Base-by-base conservation (phyloP, 2,888 invertebrate species). In the Poecilobothrus nobilitatus region DNA sequence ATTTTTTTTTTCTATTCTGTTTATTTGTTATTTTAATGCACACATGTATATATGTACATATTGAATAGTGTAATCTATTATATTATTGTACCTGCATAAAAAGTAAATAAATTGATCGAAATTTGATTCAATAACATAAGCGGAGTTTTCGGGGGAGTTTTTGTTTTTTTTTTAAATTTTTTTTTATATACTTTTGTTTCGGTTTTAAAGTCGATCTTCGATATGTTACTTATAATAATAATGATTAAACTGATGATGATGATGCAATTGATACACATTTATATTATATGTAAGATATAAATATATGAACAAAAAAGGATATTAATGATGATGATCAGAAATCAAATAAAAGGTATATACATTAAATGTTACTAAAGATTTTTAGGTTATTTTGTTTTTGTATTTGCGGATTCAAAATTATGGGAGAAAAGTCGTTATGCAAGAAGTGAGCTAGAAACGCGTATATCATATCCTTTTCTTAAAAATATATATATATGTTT, bases 31-130 rank as follows among this genome's bases (percentile, higher is more conserved):
- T 37, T 27, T 37, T 37, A 37, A 53, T 41, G 41, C 4, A 41
- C 9, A 12, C 9, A 12, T 41, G 41, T 41, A 8, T 41, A 15
- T 27, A 27, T 8, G 53, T n/a, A 15, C 15, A 53, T 53, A 6
- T 6, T 53, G 15, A 4, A 53, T 53, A 18, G 53, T 53, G 15
- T 15, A 15, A 53, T 18, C n/a, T 15, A 44, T 44, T 15, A 44
- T 15, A 53, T 41, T 41, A 41, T 53, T 53, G 53, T 53, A 53
- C 53, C 53, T 53, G 53, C 53, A 53, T 53, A 53, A 53, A 53
- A 53, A 53, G 53, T 53, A 53, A 53, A 53, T 53, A 53, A 53
- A 53, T 18, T 18, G 18, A n/a, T 18, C 15, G 53, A 53, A 53
- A 53, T 53, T 53, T 53, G 53, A 53, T 53, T 53, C 53, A 53